Conservation (phyloP, 1,140 invertebrate species). For the Cepaea nemoralis region DNA sequence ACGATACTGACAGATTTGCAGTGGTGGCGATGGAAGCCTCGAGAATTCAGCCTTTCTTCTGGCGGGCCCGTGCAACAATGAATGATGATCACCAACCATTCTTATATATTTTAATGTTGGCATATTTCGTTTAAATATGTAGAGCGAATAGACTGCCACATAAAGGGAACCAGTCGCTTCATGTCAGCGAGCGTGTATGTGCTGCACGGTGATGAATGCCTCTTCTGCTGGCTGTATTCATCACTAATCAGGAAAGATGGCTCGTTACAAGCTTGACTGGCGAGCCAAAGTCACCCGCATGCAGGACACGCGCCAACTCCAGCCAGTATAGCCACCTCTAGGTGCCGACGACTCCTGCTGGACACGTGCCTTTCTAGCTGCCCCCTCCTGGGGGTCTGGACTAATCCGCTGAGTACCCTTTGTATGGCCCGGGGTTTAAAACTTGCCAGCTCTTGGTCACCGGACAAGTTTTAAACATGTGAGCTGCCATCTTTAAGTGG, state of each 20-base stretch:
- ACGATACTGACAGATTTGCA: no score
- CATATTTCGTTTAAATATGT: neutral
- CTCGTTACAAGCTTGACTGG: neutral
- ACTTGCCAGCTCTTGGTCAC: neutral
- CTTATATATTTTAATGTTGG: no score
- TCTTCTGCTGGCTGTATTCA: neutral
- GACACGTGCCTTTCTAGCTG: neutral
- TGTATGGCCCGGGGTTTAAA: neutral
- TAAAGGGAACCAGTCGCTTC: no score
- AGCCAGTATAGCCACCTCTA: neutral
- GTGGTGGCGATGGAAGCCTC: no score
- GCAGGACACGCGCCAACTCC: neutral
- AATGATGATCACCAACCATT: no score
- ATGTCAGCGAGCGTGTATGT: neutral
- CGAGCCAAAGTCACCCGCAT: slow-evolving; percentile 3
- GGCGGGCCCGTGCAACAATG: no score
- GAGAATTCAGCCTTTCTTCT: no score
- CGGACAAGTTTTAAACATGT: neutral
- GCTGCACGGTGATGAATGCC: neutral
- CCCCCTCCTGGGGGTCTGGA: neutral
- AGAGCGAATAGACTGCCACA: neutral
- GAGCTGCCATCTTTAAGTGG: neutral
- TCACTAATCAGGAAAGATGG: neutral
- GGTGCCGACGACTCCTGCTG: neutral
- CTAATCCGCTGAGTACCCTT: neutral